Percentiles rank a stretch among this genome's conserved stretches.
Conservation (phyloP, 1,140 invertebrate genomes). For the Drosophila lowei region DNA sequence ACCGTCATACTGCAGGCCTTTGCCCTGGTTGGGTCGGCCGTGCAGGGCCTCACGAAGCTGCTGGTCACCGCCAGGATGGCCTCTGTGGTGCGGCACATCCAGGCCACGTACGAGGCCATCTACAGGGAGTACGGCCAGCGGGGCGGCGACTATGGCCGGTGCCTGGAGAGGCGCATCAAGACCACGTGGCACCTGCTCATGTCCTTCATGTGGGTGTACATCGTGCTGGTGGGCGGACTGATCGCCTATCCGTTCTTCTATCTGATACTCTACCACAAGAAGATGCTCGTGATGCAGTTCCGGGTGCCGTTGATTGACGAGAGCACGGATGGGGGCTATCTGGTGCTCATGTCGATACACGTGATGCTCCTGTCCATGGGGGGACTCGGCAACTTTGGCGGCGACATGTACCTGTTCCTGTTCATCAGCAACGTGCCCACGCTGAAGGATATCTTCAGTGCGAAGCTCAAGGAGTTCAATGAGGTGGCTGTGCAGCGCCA, state of each 20-base stretch:
- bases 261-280: slow-evolving; percentile 32
- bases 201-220: slow-evolving; percentile 27
- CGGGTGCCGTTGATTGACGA: slow-evolving; percentile 49
- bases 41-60: slow-evolving; percentile 50
- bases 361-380: slow-evolving; percentile 32
- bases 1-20: slow-evolving; percentile 56
- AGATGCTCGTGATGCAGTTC: slow-evolving; percentile 58
- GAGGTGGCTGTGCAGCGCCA: slow-evolving; percentile 9
- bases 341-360: slow-evolving; percentile 38
- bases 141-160: slow-evolving; percentile 40
- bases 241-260: slow-evolving; percentile 44
- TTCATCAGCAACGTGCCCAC: slow-evolving; percentile 57
- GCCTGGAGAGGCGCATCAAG: slow-evolving; percentile 44
- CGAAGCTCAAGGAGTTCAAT: slow-evolving; percentile 53
- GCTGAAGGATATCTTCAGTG: slow-evolving; percentile 53
- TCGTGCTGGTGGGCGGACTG: neutral
- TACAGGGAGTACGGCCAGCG: slow-evolving; percentile 49
- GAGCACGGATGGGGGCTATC: slow-evolving; percentile 41
- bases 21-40: slow-evolving; percentile 31
- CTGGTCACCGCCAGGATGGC: slow-evolving; percentile 11
- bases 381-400: slow-evolving; percentile 62
- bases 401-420: slow-evolving; percentile 66
- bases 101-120: slow-evolving; percentile 42
- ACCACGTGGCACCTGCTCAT: slow-evolving; percentile 38
- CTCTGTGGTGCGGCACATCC: slow-evolving; percentile 19